Conservation (phyloP, 2,888 invertebrate genomes). For the Caenorhabditis sp. region DNA sequence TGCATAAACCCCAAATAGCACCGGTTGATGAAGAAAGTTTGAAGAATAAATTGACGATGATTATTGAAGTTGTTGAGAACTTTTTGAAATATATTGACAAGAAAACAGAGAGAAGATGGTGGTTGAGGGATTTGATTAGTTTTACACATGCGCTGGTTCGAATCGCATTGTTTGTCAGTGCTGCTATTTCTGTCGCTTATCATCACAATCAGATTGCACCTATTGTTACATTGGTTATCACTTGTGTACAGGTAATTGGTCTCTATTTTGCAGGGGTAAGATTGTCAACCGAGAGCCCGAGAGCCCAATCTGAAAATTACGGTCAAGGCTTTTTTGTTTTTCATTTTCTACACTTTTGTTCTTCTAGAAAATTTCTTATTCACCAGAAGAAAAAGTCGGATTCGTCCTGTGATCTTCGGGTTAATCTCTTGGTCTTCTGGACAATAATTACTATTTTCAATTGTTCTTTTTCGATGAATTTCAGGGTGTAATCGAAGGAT, state of each 20-base stretch:
- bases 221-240: slow-evolving; percentile 52
- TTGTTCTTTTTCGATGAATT: slow-evolving; percentile 10
- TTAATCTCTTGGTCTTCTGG: too few species aligned
- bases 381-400: too few species aligned
- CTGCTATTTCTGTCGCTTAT: slow-evolving; percentile 56
- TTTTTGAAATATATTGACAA: slow-evolving; percentile 56
- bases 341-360: too few species aligned
- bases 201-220: slow-evolving; percentile 51
- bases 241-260: slow-evolving; percentile 47
- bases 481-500: slow-evolving; percentile 56
- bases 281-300: too few species aligned
- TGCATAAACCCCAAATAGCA: not conserved
- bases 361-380: too few species aligned
- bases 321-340: too few species aligned
- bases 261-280: too few species aligned
- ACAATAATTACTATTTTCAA: too few species aligned
- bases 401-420: too few species aligned
- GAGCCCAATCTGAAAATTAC: too few species aligned
- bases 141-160: slow-evolving; percentile 51
- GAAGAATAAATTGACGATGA: slow-evolving; percentile 50
- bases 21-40: slow-evolving; percentile 36
- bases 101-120: slow-evolving; percentile 57
- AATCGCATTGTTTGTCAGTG: slow-evolving; percentile 53
- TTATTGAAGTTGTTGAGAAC: slow-evolving; percentile 47
- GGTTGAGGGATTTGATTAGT: slow-evolving; percentile 56